Percentiles rank a stretch among this genome's conserved stretches.
These are phyloP conservation scores for Trypoxylus dichotomus DNA, from an alignment of 1,140 invertebrate genomes.

Conservation along the genomic window DNA sequence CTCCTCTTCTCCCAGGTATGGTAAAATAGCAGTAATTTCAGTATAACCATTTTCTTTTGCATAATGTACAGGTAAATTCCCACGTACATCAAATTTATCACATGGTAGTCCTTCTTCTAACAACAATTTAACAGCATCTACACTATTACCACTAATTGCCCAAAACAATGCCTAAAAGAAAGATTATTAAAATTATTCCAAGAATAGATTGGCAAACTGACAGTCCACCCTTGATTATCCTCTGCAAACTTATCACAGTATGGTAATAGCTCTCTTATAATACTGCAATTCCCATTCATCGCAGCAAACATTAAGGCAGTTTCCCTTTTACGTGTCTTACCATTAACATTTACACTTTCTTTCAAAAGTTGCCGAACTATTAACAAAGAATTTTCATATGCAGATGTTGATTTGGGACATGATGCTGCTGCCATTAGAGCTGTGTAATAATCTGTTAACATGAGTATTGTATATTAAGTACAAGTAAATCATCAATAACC, in stretches of 20 bases:
- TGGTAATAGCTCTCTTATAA: slow-evolving; percentile 52
- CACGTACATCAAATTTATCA: slow-evolving; percentile 51
- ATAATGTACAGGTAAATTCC: slow-evolving; percentile 53
- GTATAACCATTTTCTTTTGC: slow-evolving; percentile 53
- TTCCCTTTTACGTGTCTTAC: slow-evolving; percentile 52
- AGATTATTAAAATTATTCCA: slow-evolving; percentile 10
- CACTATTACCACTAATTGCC: slow-evolving; percentile 55
- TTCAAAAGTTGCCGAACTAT: slow-evolving; percentile 42
- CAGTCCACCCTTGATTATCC: slow-evolving; percentile 56
- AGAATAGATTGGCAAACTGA: slow-evolving; percentile 36
- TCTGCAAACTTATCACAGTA: slow-evolving; percentile 50
- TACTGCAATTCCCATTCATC: slow-evolving; percentile 50
- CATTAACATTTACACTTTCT: slow-evolving; percentile 50
- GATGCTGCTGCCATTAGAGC: slow-evolving; percentile 46
- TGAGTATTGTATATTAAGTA: neutral
- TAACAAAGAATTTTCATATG: slow-evolving; percentile 38
- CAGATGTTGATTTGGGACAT: slow-evolving; percentile 38
- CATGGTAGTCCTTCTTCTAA: slow-evolving; percentile 51
- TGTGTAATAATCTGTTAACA: slow-evolving; percentile 40
- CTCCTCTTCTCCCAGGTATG: slow-evolving; percentile 38
- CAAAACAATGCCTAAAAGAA: slow-evolving; percentile 53
- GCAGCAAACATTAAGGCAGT: slow-evolving; percentile 58
- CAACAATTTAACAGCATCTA: slow-evolving; percentile 52
- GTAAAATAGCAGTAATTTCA: slow-evolving; percentile 53
- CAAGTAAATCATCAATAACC: neutral